These are phyloP conservation scores for Pseudolaguvia tuberculata DNA, from an alignment of 2,113 vertebrate genomes.

Conservation along the genomic window DNA sequence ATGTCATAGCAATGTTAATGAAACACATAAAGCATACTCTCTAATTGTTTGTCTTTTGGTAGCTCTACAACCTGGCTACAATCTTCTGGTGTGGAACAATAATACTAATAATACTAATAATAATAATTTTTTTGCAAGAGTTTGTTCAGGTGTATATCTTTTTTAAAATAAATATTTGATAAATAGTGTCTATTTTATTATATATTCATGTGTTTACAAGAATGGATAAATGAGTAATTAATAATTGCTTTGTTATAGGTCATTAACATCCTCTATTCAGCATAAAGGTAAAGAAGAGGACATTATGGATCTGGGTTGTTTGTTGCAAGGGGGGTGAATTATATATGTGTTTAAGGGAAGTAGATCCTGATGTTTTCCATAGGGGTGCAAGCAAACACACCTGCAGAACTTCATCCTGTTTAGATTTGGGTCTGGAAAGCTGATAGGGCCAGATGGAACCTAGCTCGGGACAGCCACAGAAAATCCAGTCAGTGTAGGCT, in stretches of 20 bases:
- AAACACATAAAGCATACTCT: too few species aligned
- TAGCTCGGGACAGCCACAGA: conserved; percentile 64
- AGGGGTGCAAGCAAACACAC: conserved; percentile 77
- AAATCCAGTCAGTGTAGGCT: conserved; percentile 64
- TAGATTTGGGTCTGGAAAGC: conserved; percentile 66
- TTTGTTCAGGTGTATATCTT: too few species aligned
- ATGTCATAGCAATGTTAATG: too few species aligned
- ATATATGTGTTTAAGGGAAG: conserved; percentile 78
- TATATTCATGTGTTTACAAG: too few species aligned
- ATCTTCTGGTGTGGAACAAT: too few species aligned
- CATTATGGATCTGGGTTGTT: conserved; percentile 70
- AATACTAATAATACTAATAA: too few species aligned
- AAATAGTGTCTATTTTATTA: too few species aligned
- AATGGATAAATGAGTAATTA: conserved; percentile 60
- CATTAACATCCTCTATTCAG: conserved; percentile 46
- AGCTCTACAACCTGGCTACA: too few species aligned
- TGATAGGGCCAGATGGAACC: conserved; percentile 67
- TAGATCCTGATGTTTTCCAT: conserved; percentile 73
- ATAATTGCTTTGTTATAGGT: conserved; percentile 61
- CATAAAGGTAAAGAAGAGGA: conserved; percentile 53
- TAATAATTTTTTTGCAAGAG: too few species aligned
- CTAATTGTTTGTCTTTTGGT: neutral
- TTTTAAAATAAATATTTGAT: too few species aligned
- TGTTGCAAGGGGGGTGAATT: conserved; percentile 68
- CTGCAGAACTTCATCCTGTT: conserved; percentile 81